Conservation (phyloP, 2,888 invertebrate genomes). For the Vesta saturnalis region DNA sequence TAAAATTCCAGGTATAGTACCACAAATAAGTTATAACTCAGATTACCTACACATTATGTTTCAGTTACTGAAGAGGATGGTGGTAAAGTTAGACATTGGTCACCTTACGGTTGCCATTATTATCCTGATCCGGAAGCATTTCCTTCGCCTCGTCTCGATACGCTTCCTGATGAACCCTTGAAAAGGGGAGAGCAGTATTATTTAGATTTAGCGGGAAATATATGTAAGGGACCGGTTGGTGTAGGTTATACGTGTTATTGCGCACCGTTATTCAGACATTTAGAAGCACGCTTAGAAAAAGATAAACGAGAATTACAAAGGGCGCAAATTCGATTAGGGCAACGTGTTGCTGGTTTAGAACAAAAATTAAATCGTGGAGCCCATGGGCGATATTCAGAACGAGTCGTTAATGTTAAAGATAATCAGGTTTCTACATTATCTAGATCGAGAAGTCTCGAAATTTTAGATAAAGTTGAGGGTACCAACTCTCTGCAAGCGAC, state of each 20-base stretch:
- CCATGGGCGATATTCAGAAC: constrained; percentile 68
- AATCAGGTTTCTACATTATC: constrained; percentile 68
- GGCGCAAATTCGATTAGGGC: constrained; percentile 81
- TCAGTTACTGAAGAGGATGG: constrained; percentile 14
- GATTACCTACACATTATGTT: background rate
- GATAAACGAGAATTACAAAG: constrained; percentile 83
- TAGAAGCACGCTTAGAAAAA: constrained; percentile 84
- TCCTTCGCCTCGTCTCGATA: constrained; percentile 85
- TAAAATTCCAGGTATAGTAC: constrained; percentile 33
- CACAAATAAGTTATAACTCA: background rate
- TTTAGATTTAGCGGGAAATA: constrained; percentile 92
- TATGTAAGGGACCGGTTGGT: constrained; percentile 95
- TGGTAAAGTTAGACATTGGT: constrained; percentile 79
- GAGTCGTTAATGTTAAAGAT: constrained; percentile 65
- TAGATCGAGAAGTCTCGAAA: constrained; percentile 77
- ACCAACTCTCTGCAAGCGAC: constrained; percentile 53
- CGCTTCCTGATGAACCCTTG: constrained; percentile 86
- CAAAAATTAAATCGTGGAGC: constrained; percentile 75
- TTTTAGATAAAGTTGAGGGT: constrained; percentile 65
- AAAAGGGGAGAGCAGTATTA: constrained; percentile 93
- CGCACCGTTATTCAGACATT: constrained; percentile 88
- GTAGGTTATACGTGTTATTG: constrained; percentile 94
- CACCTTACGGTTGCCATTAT: constrained; percentile 92
- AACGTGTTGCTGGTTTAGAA: constrained; percentile 82
- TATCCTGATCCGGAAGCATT: constrained; percentile 88